Evolutionary conservation across 2,797 vertebrate species (phyloP), one percentile per base, ranked within the genome.

Genomic region (Onychomys leucogaster): DNA sequence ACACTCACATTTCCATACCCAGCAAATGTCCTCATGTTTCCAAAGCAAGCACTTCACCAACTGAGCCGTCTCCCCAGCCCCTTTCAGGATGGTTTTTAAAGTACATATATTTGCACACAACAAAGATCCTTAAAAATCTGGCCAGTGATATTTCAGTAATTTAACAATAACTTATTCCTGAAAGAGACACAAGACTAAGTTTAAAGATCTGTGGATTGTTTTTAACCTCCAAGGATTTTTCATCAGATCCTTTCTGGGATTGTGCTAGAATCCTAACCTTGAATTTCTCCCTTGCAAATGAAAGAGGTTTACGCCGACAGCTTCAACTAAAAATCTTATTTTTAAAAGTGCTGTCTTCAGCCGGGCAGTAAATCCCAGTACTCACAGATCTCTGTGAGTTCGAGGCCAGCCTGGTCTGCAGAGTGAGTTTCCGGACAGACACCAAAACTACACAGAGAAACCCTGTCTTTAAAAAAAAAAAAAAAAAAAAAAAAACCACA

Each of bases 251-350:
- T 97, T 96, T 85, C 27, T 82, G 94, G 87, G 96, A 97, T 5
- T 94, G 86, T 90, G 85, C 91, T 94, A 95, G 78, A 32, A 94
- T 97, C 95, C 91, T n/a, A 96, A 88, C 73, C 97, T 96, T 97
- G 96, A 59, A 5, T 97, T 98, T 95, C 94, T 96, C 92, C 95
- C 93, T 87, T 73, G 52, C 95, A 97, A 94, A 95, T 80, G 94
- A 98, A 98, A 96, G 94, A 96, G 86, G 97, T 87, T 89, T 92
- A 92, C 63, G 77, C 88, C 97, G 96, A 97, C 95, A 81, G 87
- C 96, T 97, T 98, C 95, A 75, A 97, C 98, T 98, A 95, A 97
- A 98, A 94, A 57, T 80, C 71, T n/a, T 65, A 43, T 46, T 84
- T 82, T 98, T 98, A 98, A 90, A 94, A 98, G 84, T 96, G 73